Conservation (phyloP, 1,140 invertebrate genomes). For the Coelopa frigida region DNA sequence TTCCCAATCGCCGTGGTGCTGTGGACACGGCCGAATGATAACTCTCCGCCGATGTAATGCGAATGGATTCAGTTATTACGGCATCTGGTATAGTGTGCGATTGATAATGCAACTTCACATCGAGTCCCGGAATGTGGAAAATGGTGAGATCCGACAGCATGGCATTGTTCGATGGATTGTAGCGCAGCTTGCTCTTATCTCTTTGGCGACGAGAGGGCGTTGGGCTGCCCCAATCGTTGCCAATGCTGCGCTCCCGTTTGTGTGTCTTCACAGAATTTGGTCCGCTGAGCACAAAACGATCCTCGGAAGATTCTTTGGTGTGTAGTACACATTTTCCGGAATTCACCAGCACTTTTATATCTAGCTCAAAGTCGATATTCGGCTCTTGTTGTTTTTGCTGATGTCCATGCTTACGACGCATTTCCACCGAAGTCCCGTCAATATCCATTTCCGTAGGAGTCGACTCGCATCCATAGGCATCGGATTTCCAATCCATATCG, state of each 20-base stretch:
- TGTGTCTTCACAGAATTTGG: conserved; percentile 34
- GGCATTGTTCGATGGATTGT: conserved; percentile 46
- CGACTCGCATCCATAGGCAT: conserved; percentile 16
- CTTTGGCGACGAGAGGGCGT: conserved; percentile 47
- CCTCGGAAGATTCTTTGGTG: conserved; percentile 77
- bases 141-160: conserved; percentile 74
- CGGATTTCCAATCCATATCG: conserved; percentile 51
- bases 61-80: conserved; percentile 23
- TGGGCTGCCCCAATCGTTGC: conserved; percentile 47
- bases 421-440: conserved; percentile 57
- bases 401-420: conserved; percentile 51
- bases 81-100: conserved; percentile 66
- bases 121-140: conserved; percentile 90
- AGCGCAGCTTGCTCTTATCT: conserved; percentile 45
- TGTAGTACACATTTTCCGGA: conserved; percentile 95
- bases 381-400: conserved; percentile 61
- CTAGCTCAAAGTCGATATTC: conserved; percentile 92
- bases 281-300: conserved; percentile 55
- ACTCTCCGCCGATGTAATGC: conserved; percentile 22
- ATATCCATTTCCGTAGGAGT: conserved; percentile 50
- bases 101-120: conserved; percentile 89
- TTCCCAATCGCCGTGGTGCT: conserved; percentile 51
- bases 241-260: conserved; percentile 39
- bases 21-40: conserved; percentile 25
- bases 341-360: conserved; percentile 94